Conservation (phyloP, 2,888 invertebrate species). For the Capitulum mitella region DNA sequence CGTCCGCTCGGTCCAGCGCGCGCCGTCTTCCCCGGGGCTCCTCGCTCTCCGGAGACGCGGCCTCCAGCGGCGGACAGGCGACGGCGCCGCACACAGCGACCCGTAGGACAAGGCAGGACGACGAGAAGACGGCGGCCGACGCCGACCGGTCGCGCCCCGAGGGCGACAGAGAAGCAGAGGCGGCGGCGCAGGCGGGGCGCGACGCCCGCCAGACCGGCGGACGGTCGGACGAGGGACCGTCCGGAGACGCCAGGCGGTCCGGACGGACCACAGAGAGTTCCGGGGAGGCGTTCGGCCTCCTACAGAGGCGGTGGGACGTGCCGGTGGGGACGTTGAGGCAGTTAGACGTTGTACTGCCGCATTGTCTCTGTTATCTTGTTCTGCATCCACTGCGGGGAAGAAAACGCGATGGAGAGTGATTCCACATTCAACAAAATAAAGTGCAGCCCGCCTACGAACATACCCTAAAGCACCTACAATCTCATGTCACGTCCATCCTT, state of each 20-base stretch:
- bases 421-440: too few relatives aligned
- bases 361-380: not conserved
- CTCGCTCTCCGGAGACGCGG: not conserved
- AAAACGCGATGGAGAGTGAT: too few relatives aligned
- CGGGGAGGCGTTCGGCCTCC: not conserved
- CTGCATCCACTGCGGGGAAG: constrained; percentile 10
- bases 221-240: not conserved
- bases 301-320: not conserved
- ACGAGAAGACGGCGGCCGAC: not conserved
- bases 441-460: too few relatives aligned
- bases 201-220: not conserved
- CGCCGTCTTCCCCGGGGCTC: not conserved
- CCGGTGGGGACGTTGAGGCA: not conserved
- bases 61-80: not conserved
- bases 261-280: not conserved
- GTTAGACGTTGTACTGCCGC: not conserved
- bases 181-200: not conserved
- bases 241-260: not conserved
- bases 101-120: not conserved
- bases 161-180: not conserved
- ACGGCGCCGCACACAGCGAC: not conserved
- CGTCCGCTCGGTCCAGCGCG: too few relatives aligned
- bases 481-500: too few relatives aligned
- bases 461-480: too few relatives aligned
- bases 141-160: not conserved